Conservation (phyloP, 2,888 invertebrate genomes). For the Chydorus sphaericus region DNA sequence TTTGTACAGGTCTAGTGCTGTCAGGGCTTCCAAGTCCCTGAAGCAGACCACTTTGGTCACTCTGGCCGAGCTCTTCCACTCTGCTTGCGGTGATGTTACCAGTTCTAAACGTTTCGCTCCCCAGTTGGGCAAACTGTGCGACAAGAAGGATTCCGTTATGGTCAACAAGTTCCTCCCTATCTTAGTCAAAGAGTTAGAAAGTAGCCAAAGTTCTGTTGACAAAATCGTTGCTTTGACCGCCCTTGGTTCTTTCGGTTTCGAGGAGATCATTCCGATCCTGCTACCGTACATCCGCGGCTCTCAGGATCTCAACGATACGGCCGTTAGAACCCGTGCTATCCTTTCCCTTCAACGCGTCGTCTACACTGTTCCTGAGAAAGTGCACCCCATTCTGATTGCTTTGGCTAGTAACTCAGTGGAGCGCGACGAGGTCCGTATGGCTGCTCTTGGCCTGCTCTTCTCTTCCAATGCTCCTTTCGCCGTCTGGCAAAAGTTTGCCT, state of each 20-base stretch:
- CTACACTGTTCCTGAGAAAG: constrained; percentile 1
- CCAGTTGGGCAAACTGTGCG: constrained; percentile 21
- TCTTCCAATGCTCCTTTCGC: constrained; percentile 23
- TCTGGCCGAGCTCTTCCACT: constrained; percentile 24
- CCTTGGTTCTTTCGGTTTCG: constrained; percentile 11
- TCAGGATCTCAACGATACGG: constrained; percentile 12
- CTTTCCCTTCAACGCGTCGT: constrained; percentile 7
- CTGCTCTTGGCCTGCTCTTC: constrained; percentile 25
- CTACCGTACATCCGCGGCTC: constrained; percentile 18
- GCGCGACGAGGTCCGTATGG: constrained; percentile 24
- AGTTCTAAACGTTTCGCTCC: constrained; percentile 21
- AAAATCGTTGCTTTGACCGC: background rate
- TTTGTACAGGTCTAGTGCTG: constrained; percentile 20
- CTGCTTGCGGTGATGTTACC: constrained; percentile 23
- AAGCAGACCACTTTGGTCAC: constrained; percentile 22
- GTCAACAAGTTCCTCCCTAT: constrained; percentile 19
- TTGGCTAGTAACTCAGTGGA: constrained; percentile 25
- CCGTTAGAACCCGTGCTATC: constrained; percentile 9
- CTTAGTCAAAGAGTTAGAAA: background rate
- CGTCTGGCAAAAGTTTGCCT: constrained; percentile 27
- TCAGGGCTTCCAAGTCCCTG: constrained; percentile 20
- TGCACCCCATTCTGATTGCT: constrained; percentile 23
- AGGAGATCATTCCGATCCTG: constrained; percentile 16
- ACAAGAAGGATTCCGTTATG: constrained; percentile 15
- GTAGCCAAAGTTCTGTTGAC: background rate